Conservation (phyloP, 2,113 vertebrate genomes). For the Elachura formosa region DNA sequence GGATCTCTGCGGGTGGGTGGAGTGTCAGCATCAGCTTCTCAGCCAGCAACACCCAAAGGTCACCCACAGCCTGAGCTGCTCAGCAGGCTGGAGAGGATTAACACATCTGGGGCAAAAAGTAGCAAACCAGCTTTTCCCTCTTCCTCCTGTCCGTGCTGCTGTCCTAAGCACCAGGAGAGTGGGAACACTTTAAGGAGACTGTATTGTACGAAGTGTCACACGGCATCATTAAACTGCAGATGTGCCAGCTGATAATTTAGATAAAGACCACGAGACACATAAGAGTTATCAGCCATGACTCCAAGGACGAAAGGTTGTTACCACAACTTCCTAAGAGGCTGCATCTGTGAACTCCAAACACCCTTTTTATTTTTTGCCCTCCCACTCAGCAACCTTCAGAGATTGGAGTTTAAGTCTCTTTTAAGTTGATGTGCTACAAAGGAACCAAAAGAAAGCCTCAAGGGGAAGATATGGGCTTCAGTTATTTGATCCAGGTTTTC, state of each 20-base stretch:
- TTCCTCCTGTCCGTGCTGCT: not conserved
- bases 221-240: not conserved
- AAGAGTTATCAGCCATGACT: not conserved
- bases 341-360: not conserved
- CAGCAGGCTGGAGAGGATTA: not conserved
- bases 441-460: not conserved
- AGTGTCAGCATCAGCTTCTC: not conserved
- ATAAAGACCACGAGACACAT: not conserved
- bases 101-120: not conserved
- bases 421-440: constrained; percentile 31
- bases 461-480: not conserved
- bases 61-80: not conserved
- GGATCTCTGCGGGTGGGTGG: not conserved
- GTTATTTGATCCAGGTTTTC: constrained; percentile 39
- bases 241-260: not conserved
- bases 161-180: not conserved
- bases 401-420: not conserved
- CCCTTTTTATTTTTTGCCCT: not conserved
- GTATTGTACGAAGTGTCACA: not conserved
- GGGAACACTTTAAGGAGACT: not conserved
- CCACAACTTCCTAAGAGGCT: constrained; percentile 1
- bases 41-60: not conserved
- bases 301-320: constrained; percentile 7
- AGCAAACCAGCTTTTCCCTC: rapidly evolving
- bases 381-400: not conserved